Conservation (phyloP, 2,113 vertebrate genomes). For the Nannospalax galili region DNA sequence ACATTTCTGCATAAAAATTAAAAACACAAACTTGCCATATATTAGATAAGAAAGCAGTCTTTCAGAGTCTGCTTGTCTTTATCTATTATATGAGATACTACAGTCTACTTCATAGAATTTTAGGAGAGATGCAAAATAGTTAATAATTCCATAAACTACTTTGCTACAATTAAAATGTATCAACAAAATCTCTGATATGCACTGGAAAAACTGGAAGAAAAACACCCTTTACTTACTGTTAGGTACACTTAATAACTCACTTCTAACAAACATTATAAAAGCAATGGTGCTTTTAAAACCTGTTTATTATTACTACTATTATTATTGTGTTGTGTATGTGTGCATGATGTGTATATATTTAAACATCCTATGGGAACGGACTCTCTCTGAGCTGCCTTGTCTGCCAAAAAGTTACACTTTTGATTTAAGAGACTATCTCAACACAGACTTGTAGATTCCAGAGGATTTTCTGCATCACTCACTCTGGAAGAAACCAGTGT, state of each 20-base stretch:
- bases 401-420: too few relatives aligned
- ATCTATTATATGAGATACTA: not conserved
- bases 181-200: not conserved
- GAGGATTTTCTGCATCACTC: not conserved
- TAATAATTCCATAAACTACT: not conserved
- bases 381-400: too few relatives aligned
- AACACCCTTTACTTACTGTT: not conserved
- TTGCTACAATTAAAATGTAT: not conserved
- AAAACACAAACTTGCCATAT: not conserved
- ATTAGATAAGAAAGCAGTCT: not conserved
- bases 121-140: not conserved
- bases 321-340: too few relatives aligned
- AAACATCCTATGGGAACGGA: too few relatives aligned
- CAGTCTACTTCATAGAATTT: not conserved
- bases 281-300: too few relatives aligned
- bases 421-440: too few relatives aligned
- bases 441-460: not conserved
- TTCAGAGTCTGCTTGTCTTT: not conserved
- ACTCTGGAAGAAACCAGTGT: not conserved
- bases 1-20: not conserved
- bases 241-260: not conserved
- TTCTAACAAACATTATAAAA: not conserved
- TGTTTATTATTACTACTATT: too few relatives aligned
- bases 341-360: too few relatives aligned
- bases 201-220: fast-evolving